Percentiles rank a stretch among this genome's conserved stretches.
These are phyloP conservation scores for Sceloporus undulatus DNA, from an alignment of 2,113 vertebrate species.

Conservation along the genomic window DNA sequence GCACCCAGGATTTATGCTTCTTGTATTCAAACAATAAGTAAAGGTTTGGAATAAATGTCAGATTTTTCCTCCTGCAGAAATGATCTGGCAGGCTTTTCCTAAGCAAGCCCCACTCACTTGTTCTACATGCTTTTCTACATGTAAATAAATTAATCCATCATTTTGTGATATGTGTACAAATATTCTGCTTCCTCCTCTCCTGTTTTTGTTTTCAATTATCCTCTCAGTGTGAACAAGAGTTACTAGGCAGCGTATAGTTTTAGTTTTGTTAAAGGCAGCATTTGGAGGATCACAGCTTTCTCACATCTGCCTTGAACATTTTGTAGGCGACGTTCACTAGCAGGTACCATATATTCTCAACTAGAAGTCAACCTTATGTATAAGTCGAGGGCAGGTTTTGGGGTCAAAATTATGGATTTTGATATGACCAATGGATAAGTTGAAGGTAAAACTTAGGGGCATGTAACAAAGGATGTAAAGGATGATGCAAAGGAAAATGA, in stretches of 20 bases:
- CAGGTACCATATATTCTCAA: too few relatives aligned
- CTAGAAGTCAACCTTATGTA: too few relatives aligned
- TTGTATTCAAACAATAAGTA: constrained; percentile 14
- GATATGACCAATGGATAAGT: too few relatives aligned
- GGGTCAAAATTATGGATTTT: too few relatives aligned
- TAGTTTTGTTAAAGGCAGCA: too few relatives aligned
- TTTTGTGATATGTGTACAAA: constrained; percentile 82
- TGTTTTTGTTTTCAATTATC: background rate
- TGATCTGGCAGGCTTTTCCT: background rate
- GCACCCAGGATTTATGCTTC: background rate
- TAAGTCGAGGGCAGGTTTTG: too few relatives aligned
- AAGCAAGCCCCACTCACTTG: background rate
- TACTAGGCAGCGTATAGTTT: background rate
- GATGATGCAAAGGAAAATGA: too few relatives aligned
- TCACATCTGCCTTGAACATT: too few relatives aligned
- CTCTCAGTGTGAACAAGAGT: background rate
- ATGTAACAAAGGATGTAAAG: too few relatives aligned
- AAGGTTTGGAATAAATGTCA: background rate
- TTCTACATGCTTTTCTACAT: constrained; percentile 64
- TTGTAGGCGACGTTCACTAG: too few relatives aligned
- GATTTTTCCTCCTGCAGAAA: background rate
- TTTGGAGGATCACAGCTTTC: too few relatives aligned
- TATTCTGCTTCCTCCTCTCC: constrained; percentile 32
- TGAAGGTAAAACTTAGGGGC: too few relatives aligned
- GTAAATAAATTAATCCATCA: constrained; percentile 78